A percentile compares a stretch with the other conserved stretches of the same genome.
phyloP scores from a whole-genome alignment of 2,113 vertebrate genomes.

The Chionis minor region DNA sequence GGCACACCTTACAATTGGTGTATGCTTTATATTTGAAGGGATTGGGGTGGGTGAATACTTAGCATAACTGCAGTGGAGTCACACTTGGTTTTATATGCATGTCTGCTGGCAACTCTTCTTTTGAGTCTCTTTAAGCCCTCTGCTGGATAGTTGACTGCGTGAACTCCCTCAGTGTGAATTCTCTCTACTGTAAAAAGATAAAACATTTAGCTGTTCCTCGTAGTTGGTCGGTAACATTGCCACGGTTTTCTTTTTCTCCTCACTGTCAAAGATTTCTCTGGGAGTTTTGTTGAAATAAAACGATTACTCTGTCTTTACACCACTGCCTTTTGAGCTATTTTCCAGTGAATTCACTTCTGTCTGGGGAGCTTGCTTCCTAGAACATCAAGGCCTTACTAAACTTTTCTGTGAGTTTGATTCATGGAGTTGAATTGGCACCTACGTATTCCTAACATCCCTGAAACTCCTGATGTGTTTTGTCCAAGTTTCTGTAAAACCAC shows the following conservation, averaged over 20 bases:
- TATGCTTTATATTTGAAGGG: neutral
- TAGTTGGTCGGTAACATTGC: neutral
- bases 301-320: neutral
- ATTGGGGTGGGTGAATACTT: neutral
- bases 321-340: neutral
- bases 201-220: neutral
- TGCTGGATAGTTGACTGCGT: rapidly evolving
- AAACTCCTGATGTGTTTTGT: neutral
- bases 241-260: neutral
- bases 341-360: neutral
- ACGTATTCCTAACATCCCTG: neutral
- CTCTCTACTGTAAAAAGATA: neutral
- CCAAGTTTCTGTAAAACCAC: neutral
- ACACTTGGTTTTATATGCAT: rapidly evolving
- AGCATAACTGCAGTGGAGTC: neutral
- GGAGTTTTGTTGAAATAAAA: neutral
- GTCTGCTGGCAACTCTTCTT: neutral
- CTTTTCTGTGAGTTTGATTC: neutral
- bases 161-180: neutral
- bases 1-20: neutral
- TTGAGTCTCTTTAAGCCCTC: rapidly evolving
- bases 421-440: neutral
- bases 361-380: neutral
- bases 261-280: neutral
- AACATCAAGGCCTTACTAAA: neutral